Conservation (phyloP, 2,888 invertebrate genomes). For the Stenichneumon culpator region DNA sequence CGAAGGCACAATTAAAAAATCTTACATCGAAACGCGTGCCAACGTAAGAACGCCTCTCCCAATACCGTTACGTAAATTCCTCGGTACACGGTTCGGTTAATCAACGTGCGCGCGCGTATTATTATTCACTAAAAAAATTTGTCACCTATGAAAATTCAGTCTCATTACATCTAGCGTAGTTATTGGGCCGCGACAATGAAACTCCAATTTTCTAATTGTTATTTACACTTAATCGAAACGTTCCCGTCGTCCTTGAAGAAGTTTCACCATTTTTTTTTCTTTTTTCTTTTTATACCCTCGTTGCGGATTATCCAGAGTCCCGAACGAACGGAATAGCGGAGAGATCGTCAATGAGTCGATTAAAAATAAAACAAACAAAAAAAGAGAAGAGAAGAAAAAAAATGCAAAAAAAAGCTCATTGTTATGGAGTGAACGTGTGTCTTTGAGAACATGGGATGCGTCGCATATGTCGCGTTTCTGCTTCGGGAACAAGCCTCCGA, state of each 20-base stretch:
- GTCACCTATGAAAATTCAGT: constrained; percentile 56
- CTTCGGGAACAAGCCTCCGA: background rate
- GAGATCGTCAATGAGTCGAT: constrained; percentile 36
- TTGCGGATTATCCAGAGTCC: background rate
- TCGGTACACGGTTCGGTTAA: background rate
- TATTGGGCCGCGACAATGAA: constrained; percentile 37
- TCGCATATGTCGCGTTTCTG: background rate
- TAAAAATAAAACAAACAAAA: constrained; percentile 11
- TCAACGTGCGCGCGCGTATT: constrained; percentile 24
- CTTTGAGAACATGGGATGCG: constrained; percentile 1
- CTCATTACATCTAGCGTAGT: constrained; percentile 39
- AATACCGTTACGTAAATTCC: constrained; percentile 28
- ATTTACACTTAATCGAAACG: constrained; percentile 36
- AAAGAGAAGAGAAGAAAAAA: background rate
- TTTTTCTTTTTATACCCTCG: background rate
- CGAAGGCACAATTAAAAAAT: constrained; percentile 65
- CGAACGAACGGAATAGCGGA: constrained; percentile 5
- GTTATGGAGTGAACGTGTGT: background rate
- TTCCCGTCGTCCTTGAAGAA: constrained; percentile 13
- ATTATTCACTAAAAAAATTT: constrained; percentile 40
- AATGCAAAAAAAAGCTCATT: constrained; percentile 21
- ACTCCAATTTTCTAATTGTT: constrained; percentile 43
- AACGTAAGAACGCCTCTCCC: constrained; percentile 38
- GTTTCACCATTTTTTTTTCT: constrained; percentile 4
- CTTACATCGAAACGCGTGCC: constrained; percentile 58